Evolutionary conservation across 1,140 invertebrate genomes (phyloP), one percentile per base, ranked within the genome.

Genomic region (Armadillidium nasatum): DNA sequence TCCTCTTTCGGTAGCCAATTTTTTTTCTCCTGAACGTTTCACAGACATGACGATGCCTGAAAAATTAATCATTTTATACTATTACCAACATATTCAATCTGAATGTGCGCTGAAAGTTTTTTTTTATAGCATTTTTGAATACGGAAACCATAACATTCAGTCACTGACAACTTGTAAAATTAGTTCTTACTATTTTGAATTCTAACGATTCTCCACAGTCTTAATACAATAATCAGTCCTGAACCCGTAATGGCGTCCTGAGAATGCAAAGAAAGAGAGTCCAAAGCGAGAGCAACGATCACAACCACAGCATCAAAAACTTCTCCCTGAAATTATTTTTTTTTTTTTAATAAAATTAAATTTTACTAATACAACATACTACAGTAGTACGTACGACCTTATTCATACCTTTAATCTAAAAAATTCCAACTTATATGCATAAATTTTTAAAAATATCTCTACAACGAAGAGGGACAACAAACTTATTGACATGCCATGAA

Each of bases 261-360:
- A 7, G 73, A 72, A 71, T 78, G 77, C 4, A 78, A 70, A 44
- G 74, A 78, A 50, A 75, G 73, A 33, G 69, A 71, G 75, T 78
- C 77, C 46, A 78, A 66, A 67, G 60, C 73, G 15, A 78, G 22
- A 23, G 73, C 69, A 43, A 75, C 74, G 22, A 78, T 75, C 3
- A 78, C 77, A 60, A 78, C 77, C 23, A 78, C 72, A 60, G 77
- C 74, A 78, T 78, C 77, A 75, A 78, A 78, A 44, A 78, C 70
- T 33, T 78, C 77, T 43, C 73, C 77, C 77, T 78, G 45, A 50
- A n/a, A n/a, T n/a, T n/a, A n/a, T n/a, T n/a, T n/a, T n/a, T n/a
- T n/a, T n/a, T n/a, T n/a, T n/a, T n/a, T n/a, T n/a, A n/a, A n/a
- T n/a, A n/a, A n/a, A n/a, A n/a, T n/a, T n/a, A n/a, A n/a, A n/a